Evolutionary conservation across 2,888 invertebrate genomes (phyloP).

Genomic region (Halocaridina rubra): DNA sequence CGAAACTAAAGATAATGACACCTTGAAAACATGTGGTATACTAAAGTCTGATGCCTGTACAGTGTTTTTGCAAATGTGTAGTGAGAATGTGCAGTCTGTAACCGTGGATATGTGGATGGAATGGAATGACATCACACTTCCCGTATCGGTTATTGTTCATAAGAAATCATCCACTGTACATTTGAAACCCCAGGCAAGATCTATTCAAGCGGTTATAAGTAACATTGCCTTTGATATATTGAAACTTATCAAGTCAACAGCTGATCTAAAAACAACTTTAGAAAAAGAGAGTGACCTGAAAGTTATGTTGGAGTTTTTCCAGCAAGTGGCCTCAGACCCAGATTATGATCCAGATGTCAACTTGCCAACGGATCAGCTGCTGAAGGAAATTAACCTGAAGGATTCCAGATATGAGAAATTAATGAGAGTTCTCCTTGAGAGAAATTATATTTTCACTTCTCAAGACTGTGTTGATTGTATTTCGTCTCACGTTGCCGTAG

Average conservation of each 20-base stretch:
- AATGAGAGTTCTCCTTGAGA: slow-evolving; percentile 5
- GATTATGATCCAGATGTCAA: slow-evolving; percentile 40
- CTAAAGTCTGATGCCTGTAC: too few relatives aligned
- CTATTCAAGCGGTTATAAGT: slow-evolving; percentile 35
- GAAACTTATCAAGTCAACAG: neutral
- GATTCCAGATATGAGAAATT: slow-evolving; percentile 26
- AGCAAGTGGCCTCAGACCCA: slow-evolving; percentile 31
- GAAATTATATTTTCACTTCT: slow-evolving; percentile 4
- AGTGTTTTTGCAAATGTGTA: slow-evolving; percentile 11
- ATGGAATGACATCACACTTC: slow-evolving; percentile 31
- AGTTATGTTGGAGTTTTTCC: slow-evolving; percentile 29
- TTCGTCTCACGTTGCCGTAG: neutral
- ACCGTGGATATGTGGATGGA: slow-evolving; percentile 40
- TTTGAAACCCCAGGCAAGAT: neutral
- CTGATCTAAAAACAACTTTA: neutral
- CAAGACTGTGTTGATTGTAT: neutral
- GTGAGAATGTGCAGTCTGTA: slow-evolving; percentile 12
- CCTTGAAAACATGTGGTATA: neutral
- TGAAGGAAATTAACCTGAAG: neutral
- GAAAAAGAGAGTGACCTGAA: neutral
- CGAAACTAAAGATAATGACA: neutral
- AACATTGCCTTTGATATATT: slow-evolving; percentile 43
- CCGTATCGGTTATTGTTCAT: neutral
- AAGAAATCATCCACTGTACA: neutral
- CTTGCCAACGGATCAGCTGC: neutral